A percentile compares a stretch with the other conserved stretches of the same genome.
These are phyloP conservation scores for Catharus fuscescens DNA, from an alignment of 2,113 vertebrate genomes.

Conservation along the genomic window DNA sequence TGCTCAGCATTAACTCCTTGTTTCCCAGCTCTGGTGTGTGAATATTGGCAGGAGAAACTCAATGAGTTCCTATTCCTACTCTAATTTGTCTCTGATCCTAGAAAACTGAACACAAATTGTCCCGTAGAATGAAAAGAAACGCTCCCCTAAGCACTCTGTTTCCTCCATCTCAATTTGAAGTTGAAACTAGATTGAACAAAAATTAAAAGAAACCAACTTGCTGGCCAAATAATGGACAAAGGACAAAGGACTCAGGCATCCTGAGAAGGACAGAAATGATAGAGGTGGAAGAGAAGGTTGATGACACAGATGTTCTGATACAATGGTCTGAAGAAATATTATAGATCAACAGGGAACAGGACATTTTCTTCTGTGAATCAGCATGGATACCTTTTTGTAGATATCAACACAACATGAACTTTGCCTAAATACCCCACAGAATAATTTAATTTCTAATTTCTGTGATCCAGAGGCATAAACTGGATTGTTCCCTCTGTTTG, in stretches of 20 bases:
- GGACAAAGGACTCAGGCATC: not conserved
- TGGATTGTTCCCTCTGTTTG: not conserved
- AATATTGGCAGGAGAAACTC: not conserved
- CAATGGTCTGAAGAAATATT: not conserved
- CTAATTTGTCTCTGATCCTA: not conserved
- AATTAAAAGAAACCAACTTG: not conserved
- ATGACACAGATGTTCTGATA: not conserved
- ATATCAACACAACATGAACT: not conserved
- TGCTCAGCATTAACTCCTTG: not conserved
- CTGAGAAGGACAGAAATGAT: not conserved
- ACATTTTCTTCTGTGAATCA: conserved; percentile 1
- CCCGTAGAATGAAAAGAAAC: not conserved
- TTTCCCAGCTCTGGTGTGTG: not conserved
- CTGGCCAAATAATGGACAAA: not conserved
- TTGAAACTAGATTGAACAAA: not conserved
- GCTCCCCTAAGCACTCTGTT: not conserved
- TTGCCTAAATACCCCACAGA: not conserved
- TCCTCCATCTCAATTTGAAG: not conserved
- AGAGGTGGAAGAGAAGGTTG: not conserved
- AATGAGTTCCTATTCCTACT: not conserved
- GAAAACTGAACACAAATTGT: not conserved
- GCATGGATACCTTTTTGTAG: not conserved
- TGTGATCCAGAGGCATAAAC: not conserved
- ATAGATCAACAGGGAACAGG: not conserved
- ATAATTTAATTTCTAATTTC: conserved; percentile 4